These are phyloP conservation scores for Lithophane semibrunnea DNA, from an alignment of 2,888 invertebrate genomes.

Conservation along the genomic window DNA sequence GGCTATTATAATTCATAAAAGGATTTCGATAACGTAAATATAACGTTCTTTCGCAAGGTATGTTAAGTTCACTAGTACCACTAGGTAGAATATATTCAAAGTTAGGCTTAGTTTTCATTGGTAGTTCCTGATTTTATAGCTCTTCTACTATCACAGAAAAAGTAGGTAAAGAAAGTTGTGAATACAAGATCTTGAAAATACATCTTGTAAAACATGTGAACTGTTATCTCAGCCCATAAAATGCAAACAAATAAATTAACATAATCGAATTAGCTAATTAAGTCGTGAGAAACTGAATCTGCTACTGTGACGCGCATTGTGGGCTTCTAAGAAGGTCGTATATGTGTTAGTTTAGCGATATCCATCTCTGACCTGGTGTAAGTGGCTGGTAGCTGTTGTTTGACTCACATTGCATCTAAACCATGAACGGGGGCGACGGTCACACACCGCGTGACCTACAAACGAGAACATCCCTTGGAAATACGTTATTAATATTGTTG, in stretches of 20 bases:
- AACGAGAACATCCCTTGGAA: constrained; percentile 67
- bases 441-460: constrained; percentile 73
- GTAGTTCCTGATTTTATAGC: background rate
- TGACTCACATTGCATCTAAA: constrained; percentile 83
- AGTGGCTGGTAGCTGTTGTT: constrained; percentile 81
- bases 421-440: constrained; percentile 74
- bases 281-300: constrained; percentile 62
- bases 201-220: constrained; percentile 5
- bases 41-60: background rate
- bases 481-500: background rate
- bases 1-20: background rate
- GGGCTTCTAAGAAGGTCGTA: constrained; percentile 52
- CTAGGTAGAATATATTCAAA: background rate
- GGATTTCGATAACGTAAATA: background rate
- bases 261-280: constrained; percentile 67
- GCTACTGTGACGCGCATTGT: constrained; percentile 53
- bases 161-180: constrained; percentile 1
- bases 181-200: background rate
- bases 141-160: background rate
- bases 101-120: too few relatives aligned
- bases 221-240: constrained; percentile 8
- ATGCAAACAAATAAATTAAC: constrained; percentile 47
- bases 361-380: constrained; percentile 79
- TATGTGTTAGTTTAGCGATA: constrained; percentile 70
- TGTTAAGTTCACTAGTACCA: background rate